Base-by-base conservation (phyloP, 2,113 vertebrate genomes). In the Solea senegalensis region DNA sequence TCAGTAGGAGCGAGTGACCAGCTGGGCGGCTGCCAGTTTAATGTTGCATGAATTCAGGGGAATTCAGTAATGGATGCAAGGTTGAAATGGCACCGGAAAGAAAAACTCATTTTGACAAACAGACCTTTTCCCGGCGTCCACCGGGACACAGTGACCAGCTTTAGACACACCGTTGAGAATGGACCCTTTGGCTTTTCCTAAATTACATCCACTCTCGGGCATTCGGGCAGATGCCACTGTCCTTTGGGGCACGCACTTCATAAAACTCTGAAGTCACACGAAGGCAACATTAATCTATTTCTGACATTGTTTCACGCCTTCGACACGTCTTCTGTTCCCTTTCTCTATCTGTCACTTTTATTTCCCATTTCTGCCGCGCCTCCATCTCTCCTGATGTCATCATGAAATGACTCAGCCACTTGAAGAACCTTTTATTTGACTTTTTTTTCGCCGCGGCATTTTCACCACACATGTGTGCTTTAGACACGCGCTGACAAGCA, bases 21-120 rank as follows among this genome's bases (percentile, higher is more conserved):
- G 83, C 72, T 87, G 69, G 79, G 70, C 53, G 70, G 53, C 69
- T 74, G 75, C 68, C 75, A 80, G 65, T 87, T 87, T 63, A 85
- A 85, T 78, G 80, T 78, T 80, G 73, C 79, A 80, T 88, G 81
- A 75, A 84, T 78, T 59, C 64, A 56, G 54, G 43, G 63, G 65
- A 21, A 3, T 71, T 74, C 49, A 21, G 72, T 74, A 78, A 84
- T 86, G 72, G 69, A 75, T 28, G 41, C 65, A 62, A 54, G 45
- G 58, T 62, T 68, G 65, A 66, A 82, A 57, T 75, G 49, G 62
- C 41, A 55, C 51, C 44, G 7, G 56, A 59, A 59, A 52, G 13
- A 62, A 75, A 27, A 26, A 59, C 68, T 53, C 13, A 51, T 71
- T 69, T 60, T 80, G 83, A 81, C 82, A 80, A 67, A 81, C 58